Percentiles rank a stretch among this genome's conserved stretches.
These are phyloP conservation scores for Nixonia krombeini DNA, from an alignment of 1,140 invertebrate genomes.

Conservation along the genomic window DNA sequence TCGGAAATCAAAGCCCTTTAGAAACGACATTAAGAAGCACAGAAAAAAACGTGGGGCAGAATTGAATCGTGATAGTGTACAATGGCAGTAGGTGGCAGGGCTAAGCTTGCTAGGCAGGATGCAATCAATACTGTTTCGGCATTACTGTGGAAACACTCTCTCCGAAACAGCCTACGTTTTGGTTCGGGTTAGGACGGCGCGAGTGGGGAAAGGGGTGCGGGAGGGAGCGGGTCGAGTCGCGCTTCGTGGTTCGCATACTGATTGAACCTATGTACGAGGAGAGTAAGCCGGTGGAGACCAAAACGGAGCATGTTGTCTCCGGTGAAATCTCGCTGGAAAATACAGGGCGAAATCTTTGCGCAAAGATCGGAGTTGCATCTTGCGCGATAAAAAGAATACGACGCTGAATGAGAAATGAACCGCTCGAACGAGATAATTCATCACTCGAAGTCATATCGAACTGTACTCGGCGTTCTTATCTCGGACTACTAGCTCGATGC, in stretches of 20 bases:
- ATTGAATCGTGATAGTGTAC: constrained; percentile 35
- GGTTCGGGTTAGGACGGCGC: constrained; percentile 44
- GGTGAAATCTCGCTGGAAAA: constrained; percentile 37
- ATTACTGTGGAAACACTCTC: constrained; percentile 70
- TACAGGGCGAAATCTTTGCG: constrained; percentile 14
- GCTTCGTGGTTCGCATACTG: constrained; percentile 71
- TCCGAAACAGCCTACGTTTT: constrained; percentile 68
- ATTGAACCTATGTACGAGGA: constrained; percentile 53
- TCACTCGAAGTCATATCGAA: not conserved
- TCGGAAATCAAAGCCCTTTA: constrained; percentile 10
- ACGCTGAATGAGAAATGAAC: constrained; percentile 14
- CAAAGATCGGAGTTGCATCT: constrained; percentile 19
- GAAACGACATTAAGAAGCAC: not conserved
- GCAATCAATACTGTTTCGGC: constrained; percentile 72
- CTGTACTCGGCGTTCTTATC: no score
- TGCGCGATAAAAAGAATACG: constrained; percentile 2
- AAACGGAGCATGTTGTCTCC: constrained; percentile 47
- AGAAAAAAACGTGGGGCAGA: constrained; percentile 7
- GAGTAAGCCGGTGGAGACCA: constrained; percentile 43
- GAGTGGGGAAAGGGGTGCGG: constrained; percentile 31
- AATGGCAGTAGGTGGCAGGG: constrained; percentile 41
- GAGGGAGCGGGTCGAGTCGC: constrained; percentile 53
- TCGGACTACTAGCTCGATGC: no score
- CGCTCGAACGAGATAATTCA: constrained; percentile 1
- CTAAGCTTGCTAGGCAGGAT: constrained; percentile 48